Conservation (phyloP, 2,797 vertebrate species). For the Masticophis lateralis region DNA sequence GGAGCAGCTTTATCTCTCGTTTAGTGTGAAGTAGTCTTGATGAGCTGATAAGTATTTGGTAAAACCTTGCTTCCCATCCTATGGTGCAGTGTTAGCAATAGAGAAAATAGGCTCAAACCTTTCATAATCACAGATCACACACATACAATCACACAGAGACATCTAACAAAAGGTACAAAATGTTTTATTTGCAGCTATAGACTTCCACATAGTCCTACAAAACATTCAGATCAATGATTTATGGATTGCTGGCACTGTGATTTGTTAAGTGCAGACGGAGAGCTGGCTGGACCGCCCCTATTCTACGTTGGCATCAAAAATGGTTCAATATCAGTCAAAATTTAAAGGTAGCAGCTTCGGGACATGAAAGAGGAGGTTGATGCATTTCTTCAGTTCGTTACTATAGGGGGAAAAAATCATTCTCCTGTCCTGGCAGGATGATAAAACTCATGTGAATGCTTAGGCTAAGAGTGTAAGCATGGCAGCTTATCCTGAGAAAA, state of each 20-base stretch:
- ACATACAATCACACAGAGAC: neutral
- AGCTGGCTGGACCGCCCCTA: neutral
- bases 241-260: neutral
- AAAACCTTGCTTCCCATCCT: neutral
- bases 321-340: constrained; percentile 8
- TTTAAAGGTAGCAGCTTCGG: constrained; percentile 1
- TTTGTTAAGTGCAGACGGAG: neutral
- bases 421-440: neutral
- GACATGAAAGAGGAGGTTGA: neutral
- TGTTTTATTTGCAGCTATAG: neutral
- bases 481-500: neutral
- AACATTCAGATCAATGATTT: constrained; percentile 19
- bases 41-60: neutral
- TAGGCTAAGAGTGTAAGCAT: neutral
- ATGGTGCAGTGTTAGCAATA: neutral
- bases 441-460: neutral
- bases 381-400: neutral
- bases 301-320: neutral
- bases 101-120: neutral
- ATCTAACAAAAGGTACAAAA: neutral
- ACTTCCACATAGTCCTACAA: neutral
- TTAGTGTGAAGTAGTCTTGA: neutral
- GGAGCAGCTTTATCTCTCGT: neutral
- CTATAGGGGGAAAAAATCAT: neutral
- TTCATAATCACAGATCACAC: neutral